Evolutionary conservation across 2,888 invertebrate species (phyloP).

Genomic region (Synanthedon vespiformis): DNA sequence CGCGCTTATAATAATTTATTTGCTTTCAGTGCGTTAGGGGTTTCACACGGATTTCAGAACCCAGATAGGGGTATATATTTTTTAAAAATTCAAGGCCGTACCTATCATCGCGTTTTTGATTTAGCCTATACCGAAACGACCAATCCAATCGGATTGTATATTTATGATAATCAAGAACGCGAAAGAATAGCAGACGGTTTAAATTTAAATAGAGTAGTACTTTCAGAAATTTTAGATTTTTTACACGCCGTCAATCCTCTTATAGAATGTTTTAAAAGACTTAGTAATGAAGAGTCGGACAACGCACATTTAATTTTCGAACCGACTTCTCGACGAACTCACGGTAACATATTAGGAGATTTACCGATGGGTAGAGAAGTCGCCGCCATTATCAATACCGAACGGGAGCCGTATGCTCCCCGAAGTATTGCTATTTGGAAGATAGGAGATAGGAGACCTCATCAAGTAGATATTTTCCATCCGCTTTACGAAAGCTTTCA

Average conservation of each 20-base stretch:
- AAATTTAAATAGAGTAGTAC: neutral
- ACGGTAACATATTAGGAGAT: constrained; percentile 6
- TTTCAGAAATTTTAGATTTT: neutral
- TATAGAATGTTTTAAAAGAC: neutral
- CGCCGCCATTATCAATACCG: constrained; percentile 6
- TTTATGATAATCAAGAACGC: neutral
- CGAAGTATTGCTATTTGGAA: constrained; percentile 2
- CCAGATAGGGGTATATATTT: neutral
- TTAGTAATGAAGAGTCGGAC: neutral
- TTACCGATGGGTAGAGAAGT: constrained; percentile 3
- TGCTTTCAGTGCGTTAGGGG: constrained; percentile 3
- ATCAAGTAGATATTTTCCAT: constrained; percentile 4
- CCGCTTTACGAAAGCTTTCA: constrained; percentile 5
- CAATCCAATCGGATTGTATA: neutral
- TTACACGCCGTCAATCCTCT: neutral
- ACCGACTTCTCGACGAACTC: constrained; percentile 3
- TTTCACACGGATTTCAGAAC: constrained; percentile 1
- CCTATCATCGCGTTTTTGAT: constrained; percentile 4
- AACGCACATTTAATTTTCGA: neutral
- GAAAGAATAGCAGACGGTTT: neutral
- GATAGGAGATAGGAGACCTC: constrained; percentile 4
- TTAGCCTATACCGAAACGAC: neutral
- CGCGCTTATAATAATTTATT: too few relatives aligned
- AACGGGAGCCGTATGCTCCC: constrained; percentile 2
- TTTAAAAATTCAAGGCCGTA: constrained; percentile 2